phyloP scores from a whole-genome alignment of 2,888 invertebrate genomes.

The Dilophus febrilis region DNA sequence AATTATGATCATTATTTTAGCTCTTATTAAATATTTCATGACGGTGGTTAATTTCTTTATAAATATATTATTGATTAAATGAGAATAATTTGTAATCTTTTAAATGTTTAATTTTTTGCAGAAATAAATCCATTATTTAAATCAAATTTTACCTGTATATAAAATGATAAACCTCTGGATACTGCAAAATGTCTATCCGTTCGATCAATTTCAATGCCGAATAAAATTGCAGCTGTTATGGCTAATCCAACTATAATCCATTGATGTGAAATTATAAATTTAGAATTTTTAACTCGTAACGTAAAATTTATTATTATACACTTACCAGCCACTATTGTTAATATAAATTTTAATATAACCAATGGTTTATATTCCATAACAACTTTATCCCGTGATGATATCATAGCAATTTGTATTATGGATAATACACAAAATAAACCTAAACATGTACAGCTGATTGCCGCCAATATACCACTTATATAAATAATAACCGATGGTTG shows the following conservation, averaged over 20 bases:
- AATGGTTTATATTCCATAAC: constrained; percentile 59
- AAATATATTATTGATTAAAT: too few species aligned
- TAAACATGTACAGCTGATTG: constrained; percentile 53
- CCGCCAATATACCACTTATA: constrained; percentile 64
- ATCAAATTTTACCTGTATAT: constrained; percentile 71
- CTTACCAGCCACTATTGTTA: constrained; percentile 64
- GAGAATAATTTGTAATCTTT: too few species aligned
- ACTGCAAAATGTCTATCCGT: constrained; percentile 52
- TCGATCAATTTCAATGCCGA: constrained; percentile 75
- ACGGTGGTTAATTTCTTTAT: too few species aligned
- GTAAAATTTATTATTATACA: constrained; percentile 16
- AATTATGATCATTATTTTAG: too few species aligned
- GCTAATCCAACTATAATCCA: constrained; percentile 62
- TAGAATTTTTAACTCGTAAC: background rate
- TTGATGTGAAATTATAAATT: background rate
- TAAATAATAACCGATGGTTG: constrained; percentile 67
- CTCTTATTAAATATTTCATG: too few species aligned
- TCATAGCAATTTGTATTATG: constrained; percentile 72
- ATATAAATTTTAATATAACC: constrained; percentile 60
- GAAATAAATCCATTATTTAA: too few species aligned
- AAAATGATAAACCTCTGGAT: constrained; percentile 67
- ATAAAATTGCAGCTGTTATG: constrained; percentile 63
- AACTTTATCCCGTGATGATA: constrained; percentile 66
- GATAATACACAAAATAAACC: constrained; percentile 65
- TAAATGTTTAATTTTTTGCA: too few species aligned